phyloP scores from a whole-genome alignment of 2,888 invertebrate species.

The Antheraea assamensis region DNA sequence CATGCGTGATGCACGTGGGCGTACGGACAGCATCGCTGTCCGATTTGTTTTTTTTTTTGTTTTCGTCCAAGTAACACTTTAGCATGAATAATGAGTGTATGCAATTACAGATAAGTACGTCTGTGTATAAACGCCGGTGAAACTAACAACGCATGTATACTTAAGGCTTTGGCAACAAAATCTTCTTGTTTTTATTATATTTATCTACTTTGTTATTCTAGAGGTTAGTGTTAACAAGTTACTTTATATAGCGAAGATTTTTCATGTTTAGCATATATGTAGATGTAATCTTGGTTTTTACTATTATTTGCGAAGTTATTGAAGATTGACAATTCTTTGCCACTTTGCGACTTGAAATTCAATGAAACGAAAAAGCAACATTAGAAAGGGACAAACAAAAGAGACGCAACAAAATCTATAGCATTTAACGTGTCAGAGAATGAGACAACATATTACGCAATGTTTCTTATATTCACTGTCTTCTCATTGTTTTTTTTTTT shows the following conservation, averaged over 20 bases:
- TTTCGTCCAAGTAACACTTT: not conserved
- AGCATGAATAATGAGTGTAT: not conserved
- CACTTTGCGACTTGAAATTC: too few species aligned
- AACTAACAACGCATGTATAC: not conserved
- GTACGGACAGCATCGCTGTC: conserved; percentile 43
- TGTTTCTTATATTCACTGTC: too few species aligned
- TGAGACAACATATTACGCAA: too few species aligned
- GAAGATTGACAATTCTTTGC: too few species aligned
- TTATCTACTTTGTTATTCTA: not conserved
- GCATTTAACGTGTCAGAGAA: too few species aligned
- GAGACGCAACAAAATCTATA: too few species aligned
- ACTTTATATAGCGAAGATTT: not conserved
- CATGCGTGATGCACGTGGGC: conserved; percentile 68
- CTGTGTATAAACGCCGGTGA: too few species aligned
- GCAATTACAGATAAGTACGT: not conserved
- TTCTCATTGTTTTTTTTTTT: too few species aligned
- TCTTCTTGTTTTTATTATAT: too few species aligned
- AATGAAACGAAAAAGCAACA: too few species aligned
- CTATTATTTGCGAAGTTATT: too few species aligned
- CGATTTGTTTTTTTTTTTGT: not conserved
- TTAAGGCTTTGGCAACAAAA: not conserved
- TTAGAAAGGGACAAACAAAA: too few species aligned
- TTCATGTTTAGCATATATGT: not conserved
- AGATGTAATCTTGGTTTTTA: not conserved
- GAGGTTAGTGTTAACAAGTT: not conserved